Conservation (phyloP, 2,113 vertebrate genomes). For the Bambusicola thoracicus region DNA sequence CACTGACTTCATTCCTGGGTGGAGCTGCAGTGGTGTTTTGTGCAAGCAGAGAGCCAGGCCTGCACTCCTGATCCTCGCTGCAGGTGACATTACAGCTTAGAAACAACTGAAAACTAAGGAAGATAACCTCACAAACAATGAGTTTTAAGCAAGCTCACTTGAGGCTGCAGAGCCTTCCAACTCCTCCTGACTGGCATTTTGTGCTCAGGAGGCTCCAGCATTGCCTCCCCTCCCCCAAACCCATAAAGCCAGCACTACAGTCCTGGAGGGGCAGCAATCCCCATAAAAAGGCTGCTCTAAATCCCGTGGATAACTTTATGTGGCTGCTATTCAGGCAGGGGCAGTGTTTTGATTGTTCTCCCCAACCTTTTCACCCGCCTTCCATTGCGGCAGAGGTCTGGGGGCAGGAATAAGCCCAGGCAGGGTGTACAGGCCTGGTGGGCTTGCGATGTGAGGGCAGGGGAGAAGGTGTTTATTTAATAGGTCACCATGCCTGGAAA, state of each 20-base stretch:
- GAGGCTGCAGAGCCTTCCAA: not conserved
- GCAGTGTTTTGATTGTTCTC: slow-evolving; percentile 28
- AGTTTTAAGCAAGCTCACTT: not conserved
- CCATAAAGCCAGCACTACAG: not conserved
- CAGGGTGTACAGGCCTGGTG: not conserved
- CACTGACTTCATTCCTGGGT: not conserved
- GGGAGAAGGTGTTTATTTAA: slow-evolving; percentile 27
- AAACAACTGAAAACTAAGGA: not conserved
- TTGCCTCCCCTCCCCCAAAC: not conserved
- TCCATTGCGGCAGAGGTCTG: slow-evolving; percentile 10
- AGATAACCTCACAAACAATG: not conserved
- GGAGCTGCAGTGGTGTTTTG: not conserved
- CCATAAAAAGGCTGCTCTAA: slow-evolving; percentile 43
- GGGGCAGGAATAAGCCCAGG: not conserved
- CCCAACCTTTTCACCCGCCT: slow-evolving; percentile 62
- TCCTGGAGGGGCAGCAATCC: slow-evolving; percentile 1
- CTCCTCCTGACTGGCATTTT: not conserved
- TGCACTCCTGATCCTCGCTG: not conserved
- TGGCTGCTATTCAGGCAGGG: slow-evolving; percentile 30
- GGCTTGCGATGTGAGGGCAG: not conserved
- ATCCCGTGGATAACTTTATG: slow-evolving; percentile 23
- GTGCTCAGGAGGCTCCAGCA: not conserved
- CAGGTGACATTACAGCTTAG: fast-evolving
- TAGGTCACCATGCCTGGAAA: not conserved
- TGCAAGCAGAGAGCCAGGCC: not conserved